phyloP scores from a whole-genome alignment of 2,113 vertebrate genomes.

The Tachycineta bicolor region DNA sequence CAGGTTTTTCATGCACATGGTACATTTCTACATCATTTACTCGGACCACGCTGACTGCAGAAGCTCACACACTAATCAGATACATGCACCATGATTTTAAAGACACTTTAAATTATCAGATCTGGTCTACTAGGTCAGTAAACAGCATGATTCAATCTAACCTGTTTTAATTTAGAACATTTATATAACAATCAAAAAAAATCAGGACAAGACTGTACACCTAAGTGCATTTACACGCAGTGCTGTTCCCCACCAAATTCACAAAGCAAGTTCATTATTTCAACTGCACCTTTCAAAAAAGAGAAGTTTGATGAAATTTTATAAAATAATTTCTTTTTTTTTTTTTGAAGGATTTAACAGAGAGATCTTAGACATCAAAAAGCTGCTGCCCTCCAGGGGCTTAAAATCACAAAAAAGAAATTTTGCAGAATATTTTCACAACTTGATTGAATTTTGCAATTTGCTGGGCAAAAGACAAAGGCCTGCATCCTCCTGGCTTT shows the following conservation, averaged over 20 bases:
- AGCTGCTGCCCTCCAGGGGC: background rate
- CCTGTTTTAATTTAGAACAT: slow-evolving; percentile 77
- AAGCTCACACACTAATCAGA: slow-evolving; percentile 48
- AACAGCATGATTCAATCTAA: slow-evolving; percentile 75
- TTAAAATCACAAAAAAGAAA: background rate
- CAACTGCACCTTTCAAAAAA: background rate
- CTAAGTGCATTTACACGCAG: slow-evolving; percentile 25
- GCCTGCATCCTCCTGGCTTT: background rate
- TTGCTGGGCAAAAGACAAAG: background rate
- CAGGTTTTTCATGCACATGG: slow-evolving; percentile 45
- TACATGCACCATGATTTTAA: slow-evolving; percentile 56
- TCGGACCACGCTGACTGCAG: background rate
- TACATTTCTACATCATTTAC: slow-evolving; percentile 40
- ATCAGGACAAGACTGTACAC: slow-evolving; percentile 58
- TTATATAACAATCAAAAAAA: slow-evolving; percentile 72
- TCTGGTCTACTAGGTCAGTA: slow-evolving; percentile 66
- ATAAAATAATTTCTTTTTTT: background rate
- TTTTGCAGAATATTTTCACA: background rate
- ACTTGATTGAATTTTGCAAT: background rate
- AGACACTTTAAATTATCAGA: slow-evolving; percentile 69
- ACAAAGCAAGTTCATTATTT: background rate
- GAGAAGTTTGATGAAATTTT: background rate
- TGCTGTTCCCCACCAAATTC: background rate
- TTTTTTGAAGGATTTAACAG: background rate
- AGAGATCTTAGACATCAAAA: background rate